These are phyloP conservation scores for Lepidurus couesii DNA, from an alignment of 1,140 invertebrate species.

Conservation along the genomic window DNA sequence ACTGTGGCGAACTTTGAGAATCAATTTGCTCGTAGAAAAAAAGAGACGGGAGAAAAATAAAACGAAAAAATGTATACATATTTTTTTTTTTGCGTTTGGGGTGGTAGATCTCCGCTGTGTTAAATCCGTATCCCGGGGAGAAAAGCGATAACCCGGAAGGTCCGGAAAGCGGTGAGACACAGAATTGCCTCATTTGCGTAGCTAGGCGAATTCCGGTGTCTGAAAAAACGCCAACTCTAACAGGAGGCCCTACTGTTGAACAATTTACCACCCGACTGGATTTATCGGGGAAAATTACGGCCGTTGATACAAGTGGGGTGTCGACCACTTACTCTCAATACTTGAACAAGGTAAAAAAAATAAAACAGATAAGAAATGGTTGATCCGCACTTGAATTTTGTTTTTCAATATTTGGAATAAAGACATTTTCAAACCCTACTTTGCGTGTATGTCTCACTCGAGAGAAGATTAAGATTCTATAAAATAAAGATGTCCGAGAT, in stretches of 20 bases:
- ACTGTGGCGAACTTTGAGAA: neutral
- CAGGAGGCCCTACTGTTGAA: slow-evolving; percentile 59
- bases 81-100: neutral
- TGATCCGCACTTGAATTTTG: no score
- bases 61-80: neutral
- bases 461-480: neutral
- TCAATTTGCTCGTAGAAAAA: neutral
- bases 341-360: slow-evolving; percentile 55
- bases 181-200: slow-evolving; percentile 68
- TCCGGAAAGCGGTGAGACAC: slow-evolving; percentile 50
- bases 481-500: neutral
- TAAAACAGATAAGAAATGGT: no score
- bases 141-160: slow-evolving; percentile 47
- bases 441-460: neutral
- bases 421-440: no score
- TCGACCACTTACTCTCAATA: slow-evolving; percentile 57
- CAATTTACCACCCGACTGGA: slow-evolving; percentile 90
- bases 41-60: neutral
- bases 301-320: slow-evolving; percentile 65
- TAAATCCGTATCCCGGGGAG: slow-evolving; percentile 49
- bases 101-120: slow-evolving; percentile 39
- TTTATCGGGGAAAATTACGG: slow-evolving; percentile 72
- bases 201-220: slow-evolving; percentile 72
- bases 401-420: no score
- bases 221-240: slow-evolving; percentile 62